Evolutionary conservation across 1,140 invertebrate genomes (phyloP).

Genomic region (Pachypsylla venusta): DNA sequence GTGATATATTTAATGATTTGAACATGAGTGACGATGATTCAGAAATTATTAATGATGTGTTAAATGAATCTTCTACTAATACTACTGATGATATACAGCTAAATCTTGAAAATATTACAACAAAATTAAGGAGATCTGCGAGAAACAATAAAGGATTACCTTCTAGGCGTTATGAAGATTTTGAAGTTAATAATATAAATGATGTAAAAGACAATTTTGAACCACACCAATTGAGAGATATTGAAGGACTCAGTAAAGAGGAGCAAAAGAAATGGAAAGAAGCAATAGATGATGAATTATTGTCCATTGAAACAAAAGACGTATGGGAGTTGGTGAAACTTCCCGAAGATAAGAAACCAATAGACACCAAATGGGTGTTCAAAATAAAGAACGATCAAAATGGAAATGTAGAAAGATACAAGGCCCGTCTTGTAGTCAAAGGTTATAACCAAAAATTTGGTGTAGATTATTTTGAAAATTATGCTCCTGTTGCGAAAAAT

Average conservation of each 20-base stretch:
- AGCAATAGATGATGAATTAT: conserved; percentile 14
- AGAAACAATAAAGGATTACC: background rate
- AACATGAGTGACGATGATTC: too few relatives aligned
- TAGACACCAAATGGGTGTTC: conserved; percentile 30
- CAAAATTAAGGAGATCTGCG: background rate
- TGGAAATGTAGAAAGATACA: too few relatives aligned
- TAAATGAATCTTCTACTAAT: too few relatives aligned
- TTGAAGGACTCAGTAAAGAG: conserved; percentile 8
- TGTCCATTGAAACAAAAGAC: too few relatives aligned
- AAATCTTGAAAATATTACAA: background rate
- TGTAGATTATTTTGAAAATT: conserved; percentile 25
- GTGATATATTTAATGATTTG: too few relatives aligned
- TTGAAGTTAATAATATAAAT: background rate
- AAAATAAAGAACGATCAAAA: conserved; percentile 26
- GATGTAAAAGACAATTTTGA: too few relatives aligned
- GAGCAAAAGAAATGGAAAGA: conserved; percentile 13
- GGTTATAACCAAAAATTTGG: too few relatives aligned
- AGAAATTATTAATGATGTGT: background rate
- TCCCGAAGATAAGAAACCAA: too few relatives aligned
- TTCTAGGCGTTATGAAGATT: too few relatives aligned
- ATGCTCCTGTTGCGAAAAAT: conserved; percentile 19
- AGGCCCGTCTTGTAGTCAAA: too few relatives aligned
- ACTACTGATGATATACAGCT: background rate
- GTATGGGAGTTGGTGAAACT: too few relatives aligned
- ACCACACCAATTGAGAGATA: background rate